Conservation (phyloP, 2,888 invertebrate genomes). For the Bibio marci region DNA sequence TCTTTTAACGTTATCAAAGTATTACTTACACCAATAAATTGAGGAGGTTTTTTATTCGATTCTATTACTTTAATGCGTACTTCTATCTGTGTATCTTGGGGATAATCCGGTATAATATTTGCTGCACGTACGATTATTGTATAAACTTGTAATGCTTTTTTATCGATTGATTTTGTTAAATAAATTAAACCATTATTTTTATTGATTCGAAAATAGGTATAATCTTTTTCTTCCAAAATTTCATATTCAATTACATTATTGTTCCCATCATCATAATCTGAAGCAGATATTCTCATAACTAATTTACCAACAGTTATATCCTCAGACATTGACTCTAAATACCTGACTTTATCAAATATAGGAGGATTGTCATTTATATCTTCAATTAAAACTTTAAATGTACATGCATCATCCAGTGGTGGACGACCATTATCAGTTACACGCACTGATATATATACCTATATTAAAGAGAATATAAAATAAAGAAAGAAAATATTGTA, state of each 20-base stretch:
- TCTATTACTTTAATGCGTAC: conserved; percentile 73
- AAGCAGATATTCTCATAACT: conserved; percentile 81
- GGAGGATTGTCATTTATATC: conserved; percentile 82
- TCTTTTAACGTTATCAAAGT: conserved; percentile 51
- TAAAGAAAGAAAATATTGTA: no score
- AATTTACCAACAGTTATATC: conserved; percentile 49
- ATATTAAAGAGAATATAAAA: conserved; percentile 16
- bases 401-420: conserved; percentile 80
- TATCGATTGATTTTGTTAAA: conserved; percentile 31
- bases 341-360: conserved; percentile 36
- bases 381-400: conserved; percentile 74
- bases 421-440: conserved; percentile 88
- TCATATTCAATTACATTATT: conserved; percentile 71
- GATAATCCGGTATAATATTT: conserved; percentile 23
- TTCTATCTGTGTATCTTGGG: conserved; percentile 50
- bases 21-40: conserved; percentile 43
- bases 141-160: conserved; percentile 24
- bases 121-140: conserved; percentile 26
- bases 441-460: conserved; percentile 62
- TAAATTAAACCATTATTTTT: conserved; percentile 68
- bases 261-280: conserved; percentile 79
- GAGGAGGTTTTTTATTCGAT: conserved; percentile 71
- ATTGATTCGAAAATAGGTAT: conserved; percentile 65
- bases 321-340: conserved; percentile 61
- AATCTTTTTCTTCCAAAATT: conserved; percentile 30